These are phyloP conservation scores for Rhagologus leucostigma DNA, from an alignment of 2,113 vertebrate genomes.

Conservation along the genomic window DNA sequence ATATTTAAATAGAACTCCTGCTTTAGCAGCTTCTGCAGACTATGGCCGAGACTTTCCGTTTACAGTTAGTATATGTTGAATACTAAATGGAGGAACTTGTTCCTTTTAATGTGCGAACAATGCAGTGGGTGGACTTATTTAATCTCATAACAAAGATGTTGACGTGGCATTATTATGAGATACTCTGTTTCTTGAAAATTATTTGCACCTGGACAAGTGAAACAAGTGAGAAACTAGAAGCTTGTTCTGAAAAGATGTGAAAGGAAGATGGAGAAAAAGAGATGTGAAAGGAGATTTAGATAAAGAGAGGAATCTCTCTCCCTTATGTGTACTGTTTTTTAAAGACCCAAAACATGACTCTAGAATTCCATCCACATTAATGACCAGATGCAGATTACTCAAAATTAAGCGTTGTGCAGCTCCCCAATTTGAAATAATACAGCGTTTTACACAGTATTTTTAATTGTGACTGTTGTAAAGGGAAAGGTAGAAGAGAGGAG, in stretches of 20 bases:
- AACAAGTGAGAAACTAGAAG: background rate
- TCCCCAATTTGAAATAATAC: background rate
- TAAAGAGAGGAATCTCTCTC: background rate
- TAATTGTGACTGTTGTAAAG: background rate
- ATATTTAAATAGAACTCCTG: background rate
- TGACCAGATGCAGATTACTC: background rate
- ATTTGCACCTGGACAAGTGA: background rate
- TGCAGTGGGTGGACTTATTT: background rate
- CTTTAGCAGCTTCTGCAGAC: background rate
- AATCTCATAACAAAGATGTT: background rate
- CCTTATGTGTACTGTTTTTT: fast-evolving
- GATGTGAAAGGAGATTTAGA: background rate
- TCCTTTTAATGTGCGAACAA: background rate
- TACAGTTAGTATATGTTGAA: background rate
- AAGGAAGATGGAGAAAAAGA: background rate
- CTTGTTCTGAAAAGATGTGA: background rate
- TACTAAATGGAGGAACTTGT: background rate
- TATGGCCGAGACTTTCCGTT: background rate
- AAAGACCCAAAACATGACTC: background rate
- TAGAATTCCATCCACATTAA: background rate
- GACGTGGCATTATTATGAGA: background rate
- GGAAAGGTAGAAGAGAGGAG: background rate
- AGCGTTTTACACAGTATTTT: background rate
- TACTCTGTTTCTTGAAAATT: background rate
- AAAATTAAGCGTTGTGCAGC: background rate